Percentiles rank a stretch among this genome's conserved stretches.
Conservation (phyloP, 2,888 invertebrate genomes). For the Troides helena region DNA sequence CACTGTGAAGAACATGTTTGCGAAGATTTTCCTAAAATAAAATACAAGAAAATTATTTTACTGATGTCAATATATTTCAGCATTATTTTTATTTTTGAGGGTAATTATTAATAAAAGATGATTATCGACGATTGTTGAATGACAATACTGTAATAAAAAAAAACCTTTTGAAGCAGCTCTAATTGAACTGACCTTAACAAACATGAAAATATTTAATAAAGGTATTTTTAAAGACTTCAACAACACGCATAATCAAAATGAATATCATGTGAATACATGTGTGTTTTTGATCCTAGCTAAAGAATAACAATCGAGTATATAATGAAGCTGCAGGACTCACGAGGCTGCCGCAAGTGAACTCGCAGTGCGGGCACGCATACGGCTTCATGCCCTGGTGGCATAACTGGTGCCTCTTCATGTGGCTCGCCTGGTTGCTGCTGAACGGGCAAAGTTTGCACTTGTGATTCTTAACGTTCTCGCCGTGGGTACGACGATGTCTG, state of each 20-base stretch:
- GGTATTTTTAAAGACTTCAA: too few relatives aligned
- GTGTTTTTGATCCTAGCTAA: too few relatives aligned
- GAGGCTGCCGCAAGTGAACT: conserved; percentile 87
- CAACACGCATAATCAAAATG: too few relatives aligned
- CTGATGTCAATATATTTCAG: neutral
- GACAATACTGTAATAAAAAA: too few relatives aligned
- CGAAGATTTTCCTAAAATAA: conserved; percentile 89
- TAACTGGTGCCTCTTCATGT: conserved; percentile 88
- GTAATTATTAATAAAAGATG: too few relatives aligned
- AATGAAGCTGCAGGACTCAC: conserved; percentile 66
- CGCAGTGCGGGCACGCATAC: conserved; percentile 91
- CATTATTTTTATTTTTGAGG: too few relatives aligned
- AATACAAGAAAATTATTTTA: neutral
- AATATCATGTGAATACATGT: too few relatives aligned
- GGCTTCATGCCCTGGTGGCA: conserved; percentile 91
- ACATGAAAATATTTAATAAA: too few relatives aligned
- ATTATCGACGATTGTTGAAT: too few relatives aligned
- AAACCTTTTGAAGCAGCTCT: too few relatives aligned
- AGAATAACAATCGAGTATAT: too few relatives aligned
- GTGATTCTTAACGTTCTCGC: conserved; percentile 71
- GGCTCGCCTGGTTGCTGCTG: conserved; percentile 82
- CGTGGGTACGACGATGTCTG: conserved; percentile 83
- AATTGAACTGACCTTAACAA: too few relatives aligned
- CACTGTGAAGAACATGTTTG: conserved; percentile 90
- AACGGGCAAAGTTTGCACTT: conserved; percentile 86